These are phyloP conservation scores for Herminia tarsipennalis DNA, from an alignment of 2,888 invertebrate species.

Conservation along the genomic window DNA sequence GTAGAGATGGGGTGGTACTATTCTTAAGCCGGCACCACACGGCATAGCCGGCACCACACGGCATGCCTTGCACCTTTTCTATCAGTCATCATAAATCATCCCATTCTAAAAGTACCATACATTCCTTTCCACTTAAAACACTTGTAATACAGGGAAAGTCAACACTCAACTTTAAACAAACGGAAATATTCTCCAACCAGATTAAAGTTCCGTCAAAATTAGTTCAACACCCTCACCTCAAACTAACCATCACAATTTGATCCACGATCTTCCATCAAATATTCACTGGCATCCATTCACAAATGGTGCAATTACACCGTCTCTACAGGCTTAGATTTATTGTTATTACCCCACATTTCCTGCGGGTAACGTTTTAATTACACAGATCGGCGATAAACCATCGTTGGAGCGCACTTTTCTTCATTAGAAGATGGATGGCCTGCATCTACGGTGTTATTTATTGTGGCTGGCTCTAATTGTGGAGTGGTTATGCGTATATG, in stretches of 20 bases:
- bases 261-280: conserved; percentile 30
- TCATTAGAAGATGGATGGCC: conserved; percentile 82
- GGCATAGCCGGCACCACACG: too few species aligned
- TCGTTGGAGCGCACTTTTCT: conserved; percentile 84
- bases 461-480: conserved; percentile 63
- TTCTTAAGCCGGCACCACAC: too few species aligned
- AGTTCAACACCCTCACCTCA: background rate
- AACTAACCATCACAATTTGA: conserved; percentile 4
- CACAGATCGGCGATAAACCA: conserved; percentile 84
- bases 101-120: too few species aligned
- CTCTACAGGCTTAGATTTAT: conserved; percentile 74
- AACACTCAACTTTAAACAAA: background rate
- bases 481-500: conserved; percentile 35
- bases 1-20: too few species aligned
- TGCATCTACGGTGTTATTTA: conserved; percentile 71
- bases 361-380: conserved; percentile 85
- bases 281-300: conserved; percentile 43
- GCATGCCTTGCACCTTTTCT: too few species aligned
- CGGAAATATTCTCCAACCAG: background rate
- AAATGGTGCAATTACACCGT: conserved; percentile 50
- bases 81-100: too few species aligned
- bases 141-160: too few species aligned
- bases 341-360: conserved; percentile 84
- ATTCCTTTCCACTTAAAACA: background rate
- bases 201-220: background rate